Conservation (phyloP, 2,797 vertebrate genomes). For the Darevskia nairensis region DNA sequence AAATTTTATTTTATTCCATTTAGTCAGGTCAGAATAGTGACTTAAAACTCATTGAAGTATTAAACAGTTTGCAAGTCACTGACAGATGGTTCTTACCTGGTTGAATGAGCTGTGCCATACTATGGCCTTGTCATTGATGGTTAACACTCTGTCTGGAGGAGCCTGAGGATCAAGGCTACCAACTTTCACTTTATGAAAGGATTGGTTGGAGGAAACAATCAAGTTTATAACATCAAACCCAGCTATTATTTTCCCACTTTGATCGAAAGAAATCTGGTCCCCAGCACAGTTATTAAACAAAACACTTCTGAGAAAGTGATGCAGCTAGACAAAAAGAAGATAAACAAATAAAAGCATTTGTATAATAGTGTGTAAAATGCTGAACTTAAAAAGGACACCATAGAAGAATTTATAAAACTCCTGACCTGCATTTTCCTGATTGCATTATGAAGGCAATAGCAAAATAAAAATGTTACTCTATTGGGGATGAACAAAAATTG, state of each 20-base stretch:
- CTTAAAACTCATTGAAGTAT: neutral
- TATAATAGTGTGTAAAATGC: neutral
- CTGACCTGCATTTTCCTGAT: too few relatives aligned
- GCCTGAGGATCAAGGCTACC: neutral
- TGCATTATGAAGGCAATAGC: too few relatives aligned
- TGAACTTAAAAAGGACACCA: neutral
- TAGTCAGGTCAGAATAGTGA: neutral
- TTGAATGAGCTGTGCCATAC: slow-evolving; percentile 5
- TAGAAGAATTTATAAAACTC: neutral
- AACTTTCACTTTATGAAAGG: neutral
- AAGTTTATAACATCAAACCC: neutral
- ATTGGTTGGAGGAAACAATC: neutral
- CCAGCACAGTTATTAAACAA: slow-evolving; percentile 16
- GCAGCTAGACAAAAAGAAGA: neutral
- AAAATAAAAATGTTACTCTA: too few relatives aligned
- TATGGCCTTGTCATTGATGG: neutral
- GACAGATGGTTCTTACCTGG: neutral
- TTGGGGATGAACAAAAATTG: too few relatives aligned
- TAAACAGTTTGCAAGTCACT: neutral
- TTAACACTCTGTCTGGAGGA: neutral
- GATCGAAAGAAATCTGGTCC: neutral
- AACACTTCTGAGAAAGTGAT: neutral
- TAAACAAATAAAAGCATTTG: neutral
- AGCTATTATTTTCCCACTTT: neutral
- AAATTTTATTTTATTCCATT: neutral